These are phyloP conservation scores for Leptinotarsa juncta DNA, from an alignment of 2,888 invertebrate species.

Conservation along the genomic window DNA sequence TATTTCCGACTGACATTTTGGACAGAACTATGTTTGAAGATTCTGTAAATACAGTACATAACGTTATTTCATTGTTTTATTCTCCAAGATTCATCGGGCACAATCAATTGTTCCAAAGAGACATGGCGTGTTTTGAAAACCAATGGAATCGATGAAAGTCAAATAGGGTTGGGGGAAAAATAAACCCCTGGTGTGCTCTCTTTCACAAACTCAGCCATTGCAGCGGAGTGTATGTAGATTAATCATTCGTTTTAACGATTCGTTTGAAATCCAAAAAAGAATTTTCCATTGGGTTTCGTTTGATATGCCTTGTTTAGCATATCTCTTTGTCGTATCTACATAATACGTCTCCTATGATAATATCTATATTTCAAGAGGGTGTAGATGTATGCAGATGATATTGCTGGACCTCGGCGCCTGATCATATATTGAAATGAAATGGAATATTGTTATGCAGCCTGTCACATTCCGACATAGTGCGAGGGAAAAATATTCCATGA, in stretches of 20 bases:
- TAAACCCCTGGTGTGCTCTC: neutral
- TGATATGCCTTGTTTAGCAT: constrained; percentile 45
- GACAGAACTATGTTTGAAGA: too few relatives aligned
- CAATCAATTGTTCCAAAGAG: too few relatives aligned
- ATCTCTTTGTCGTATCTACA: constrained; percentile 47
- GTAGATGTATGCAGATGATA: constrained; percentile 37
- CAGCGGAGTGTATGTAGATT: constrained; percentile 30
- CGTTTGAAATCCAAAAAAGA: constrained; percentile 36
- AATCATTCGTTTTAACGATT: constrained; percentile 39
- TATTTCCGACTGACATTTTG: too few relatives aligned
- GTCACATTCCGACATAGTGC: constrained; percentile 26
- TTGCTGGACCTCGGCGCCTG: constrained; percentile 34
- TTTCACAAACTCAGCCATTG: neutral
- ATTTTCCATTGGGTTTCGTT: constrained; percentile 41
- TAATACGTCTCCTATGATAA: constrained; percentile 49
- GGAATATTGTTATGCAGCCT: constrained; percentile 32
- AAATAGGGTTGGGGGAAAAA: neutral
- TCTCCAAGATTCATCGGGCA: too few relatives aligned
- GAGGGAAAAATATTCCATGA: constrained; percentile 16
- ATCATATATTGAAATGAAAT: constrained; percentile 38
- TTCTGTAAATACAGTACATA: too few relatives aligned
- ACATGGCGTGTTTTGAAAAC: too few relatives aligned
- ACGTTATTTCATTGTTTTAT: too few relatives aligned
- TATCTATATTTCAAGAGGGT: constrained; percentile 42
- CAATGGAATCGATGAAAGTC: neutral